Evolutionary conservation across 2,888 invertebrate genomes (phyloP), one percentile per base, ranked within the genome.

Genomic region (Drosophila siamana): DNA sequence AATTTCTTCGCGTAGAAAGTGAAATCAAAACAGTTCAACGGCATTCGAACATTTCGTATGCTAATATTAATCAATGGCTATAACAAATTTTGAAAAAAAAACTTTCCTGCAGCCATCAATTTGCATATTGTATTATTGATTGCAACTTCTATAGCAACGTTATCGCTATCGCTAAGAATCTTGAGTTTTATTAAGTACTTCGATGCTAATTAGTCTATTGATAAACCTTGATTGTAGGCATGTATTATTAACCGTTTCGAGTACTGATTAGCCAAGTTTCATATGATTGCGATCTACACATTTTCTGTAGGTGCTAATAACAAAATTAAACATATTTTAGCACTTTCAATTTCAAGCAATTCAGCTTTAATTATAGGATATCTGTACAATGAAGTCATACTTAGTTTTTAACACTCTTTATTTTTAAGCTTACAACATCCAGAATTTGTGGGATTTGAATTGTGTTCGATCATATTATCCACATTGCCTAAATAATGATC

Each of bases 1-100:
- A 55, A 62, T 51, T 59, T 59, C n/a, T 22, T 19, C 28, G 48
- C 33, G 16, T 62, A 69, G 78, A 82, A 82, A 82, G 82, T 71
- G 80, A 82, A 82, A 80, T 75, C 78, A 62, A 59, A 60, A 69
- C 41, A 75, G 68, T 70, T 80, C 78, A 80, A 68, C 63, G 69
- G 57, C 78, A 65, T 71, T 46, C n/a, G 51, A 56, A 28, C 44
- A 50, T 73, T 77, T 71, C 64, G 62, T 59, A 85, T 82, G 77
- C 66, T 67, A 82, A 82, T 81, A 62, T 59, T 24, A 60, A 56
- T 62, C 38, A 48, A 38, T 24, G 28, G 28, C 52, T 19, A 56
- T 61, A 43, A 54, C 16, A 24, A 50, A 30, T 43, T 2, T 2
- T 33, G 13, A 36, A 48, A 11, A 11, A 13, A 30, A 38, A 41